Base-by-base conservation (phyloP, 2,888 invertebrate species). In the Thereva nobilitata region DNA sequence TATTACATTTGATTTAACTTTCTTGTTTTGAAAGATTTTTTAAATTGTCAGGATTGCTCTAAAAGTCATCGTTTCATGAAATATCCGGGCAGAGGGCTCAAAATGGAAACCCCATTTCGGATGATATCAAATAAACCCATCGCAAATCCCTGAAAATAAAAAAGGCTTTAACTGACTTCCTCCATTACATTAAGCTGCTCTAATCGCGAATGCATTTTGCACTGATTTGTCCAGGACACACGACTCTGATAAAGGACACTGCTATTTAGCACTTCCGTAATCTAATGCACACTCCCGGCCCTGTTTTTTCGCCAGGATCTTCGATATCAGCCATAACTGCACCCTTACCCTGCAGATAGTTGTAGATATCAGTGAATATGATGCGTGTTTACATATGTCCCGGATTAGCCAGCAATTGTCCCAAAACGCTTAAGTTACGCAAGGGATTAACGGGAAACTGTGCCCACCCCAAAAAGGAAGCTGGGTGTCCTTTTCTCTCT, bases 171-270 rank as follows among this genome's bases (percentile, higher is more conserved):
- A 23, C 23, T 23, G 23, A 23, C 23, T 23, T 23, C 23, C 23
- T 23, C 2, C 2, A 23, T 23, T 23, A 23, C 23, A 23, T 23
- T 23, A 23, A 23, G 23, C 23, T 23, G 1, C 23, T 23, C 23
- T 23, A 23, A 23, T 23, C 23, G 23, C 23, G 23, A 23, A 23
- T 23, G 23, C 23, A 23, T 23, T 23, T 23, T 23, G 23, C 23
- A 23, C 23, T 23, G 52, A 54, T 57, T 57, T 65, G 65, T 68
- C 65, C 50, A 10, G 53, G 53, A 59, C 66, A 68, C 68, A 59
- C 68, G 53, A 49, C 68, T 50, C 59, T 59, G 68, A 66, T 65
- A 68, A 65, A 68, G 65, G 68, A 68, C 68, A 68, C 68, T 65
- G 23, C 61, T 57, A 66, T 64, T 56, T 66, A 66, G 56, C 52